Evolutionary conservation across 1,140 invertebrate genomes (phyloP), one percentile per base, ranked within the genome.

Genomic region (Heterodera schachtii): DNA sequence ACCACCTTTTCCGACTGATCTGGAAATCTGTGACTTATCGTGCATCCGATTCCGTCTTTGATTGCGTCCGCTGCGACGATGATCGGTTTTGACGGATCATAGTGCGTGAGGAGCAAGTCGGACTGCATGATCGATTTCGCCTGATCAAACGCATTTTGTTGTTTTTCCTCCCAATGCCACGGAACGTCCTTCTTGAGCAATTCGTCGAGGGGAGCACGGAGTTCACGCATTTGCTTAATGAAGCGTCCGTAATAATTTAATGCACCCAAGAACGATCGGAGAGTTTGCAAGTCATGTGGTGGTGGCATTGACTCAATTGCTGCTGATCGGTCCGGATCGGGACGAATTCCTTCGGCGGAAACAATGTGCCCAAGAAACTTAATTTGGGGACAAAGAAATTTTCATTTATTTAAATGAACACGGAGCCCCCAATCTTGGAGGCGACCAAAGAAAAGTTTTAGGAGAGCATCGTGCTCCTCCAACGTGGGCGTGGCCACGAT

Each of bases 21-120:
- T 8, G 81, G 73, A 69, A 85, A 86, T 1, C 44, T 44, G 60
- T 86, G 84, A 41, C 57, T 41, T 5, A 87, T 85, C 91, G 91
- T 80, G 90, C 90, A 4, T 92, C 87, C 86, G 69, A 87, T 87
- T 19, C 87, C 86, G 13, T 85, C 57, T 21, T 86, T 64, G 11
- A 80, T 86, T 2, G 86, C 86, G 78, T 88, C 86, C 0, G 86
- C 85, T 13, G 86, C 84, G 31, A 87, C 82, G 0, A 88, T 74
- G 43, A 87, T 83, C 13, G 64, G 75, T 8, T 81, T 64, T 9
- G 31, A n/a, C 8, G 87, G 85, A 64, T 88, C 74, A 47, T 81
- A 88, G 67, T 87, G 86, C 3, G 81, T 83, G 9, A 87, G 83
- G 47, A 83, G 60, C 1, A 86, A 46, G 1, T 83, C 74, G 3